phyloP scores from a whole-genome alignment of 1,140 invertebrate genomes.

The Scaptodrosophila lebanonensis region DNA sequence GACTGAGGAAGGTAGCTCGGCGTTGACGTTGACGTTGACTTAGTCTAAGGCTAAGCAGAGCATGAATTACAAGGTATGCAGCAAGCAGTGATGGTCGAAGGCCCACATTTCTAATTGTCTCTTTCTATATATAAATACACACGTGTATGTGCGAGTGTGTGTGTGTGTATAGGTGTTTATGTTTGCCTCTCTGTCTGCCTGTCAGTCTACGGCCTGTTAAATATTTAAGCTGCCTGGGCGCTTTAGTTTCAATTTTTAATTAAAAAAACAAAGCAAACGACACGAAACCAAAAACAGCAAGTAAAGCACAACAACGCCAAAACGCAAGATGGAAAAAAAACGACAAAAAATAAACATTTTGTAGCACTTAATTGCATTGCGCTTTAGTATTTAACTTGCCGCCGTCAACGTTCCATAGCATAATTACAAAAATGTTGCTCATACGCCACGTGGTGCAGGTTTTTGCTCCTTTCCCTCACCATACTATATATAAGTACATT shows the following conservation, averaged over 20 bases:
- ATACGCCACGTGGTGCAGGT: slow-evolving; percentile 31
- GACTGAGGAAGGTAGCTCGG: no score
- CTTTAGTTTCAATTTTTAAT: slow-evolving; percentile 56
- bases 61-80: no score
- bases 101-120: no score
- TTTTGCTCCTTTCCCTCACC: neutral
- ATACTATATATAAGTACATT: neutral
- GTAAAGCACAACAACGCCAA: neutral
- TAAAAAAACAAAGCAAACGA: slow-evolving; percentile 33
- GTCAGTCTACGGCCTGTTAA: slow-evolving; percentile 14
- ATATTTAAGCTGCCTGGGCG: slow-evolving; percentile 45
- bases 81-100: no score
- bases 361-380: slow-evolving; percentile 57
- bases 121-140: no score
- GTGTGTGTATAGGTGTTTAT: no score
- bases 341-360: slow-evolving; percentile 34
- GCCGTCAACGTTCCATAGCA: slow-evolving; percentile 49
- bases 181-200: no score
- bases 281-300: neutral
- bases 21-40: no score
- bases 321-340: neutral
- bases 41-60: no score
- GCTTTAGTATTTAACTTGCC: slow-evolving; percentile 49
- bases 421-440: slow-evolving; percentile 62
- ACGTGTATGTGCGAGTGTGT: no score